phyloP scores from a whole-genome alignment of 2,797 vertebrate genomes.

The Diglossa cyanea region DNA sequence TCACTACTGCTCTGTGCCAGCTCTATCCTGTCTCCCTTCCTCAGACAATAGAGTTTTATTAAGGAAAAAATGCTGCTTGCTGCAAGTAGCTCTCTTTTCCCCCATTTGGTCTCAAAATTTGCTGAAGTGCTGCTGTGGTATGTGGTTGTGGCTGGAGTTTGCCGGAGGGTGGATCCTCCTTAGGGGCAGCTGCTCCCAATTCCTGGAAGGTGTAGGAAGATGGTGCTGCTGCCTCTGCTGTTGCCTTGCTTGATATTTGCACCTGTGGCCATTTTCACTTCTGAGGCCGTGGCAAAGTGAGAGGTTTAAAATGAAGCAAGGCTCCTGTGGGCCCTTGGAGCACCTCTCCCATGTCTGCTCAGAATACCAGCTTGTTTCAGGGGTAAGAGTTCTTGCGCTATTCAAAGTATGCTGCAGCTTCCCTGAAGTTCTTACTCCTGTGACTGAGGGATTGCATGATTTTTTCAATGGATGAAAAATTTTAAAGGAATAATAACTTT shows the following conservation, averaged over 20 bases:
- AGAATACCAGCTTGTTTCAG: neutral
- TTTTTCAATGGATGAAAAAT: neutral
- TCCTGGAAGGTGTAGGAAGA: neutral
- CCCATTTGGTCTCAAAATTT: neutral
- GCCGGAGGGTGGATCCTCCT: neutral
- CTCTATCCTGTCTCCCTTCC: neutral
- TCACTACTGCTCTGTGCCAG: accelerated
- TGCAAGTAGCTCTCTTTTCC: neutral
- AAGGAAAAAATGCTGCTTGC: neutral
- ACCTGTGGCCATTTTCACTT: neutral
- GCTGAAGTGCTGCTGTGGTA: neutral
- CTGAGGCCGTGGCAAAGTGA: neutral
- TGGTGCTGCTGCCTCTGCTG: neutral
- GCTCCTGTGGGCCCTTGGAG: neutral
- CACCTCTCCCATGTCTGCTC: neutral
- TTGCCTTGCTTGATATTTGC: neutral
- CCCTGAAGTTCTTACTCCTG: neutral
- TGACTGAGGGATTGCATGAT: neutral
- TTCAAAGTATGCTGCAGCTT: neutral
- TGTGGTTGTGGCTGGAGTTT: neutral
- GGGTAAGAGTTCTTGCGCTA: neutral
- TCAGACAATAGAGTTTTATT: neutral
- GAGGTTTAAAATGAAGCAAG: neutral
- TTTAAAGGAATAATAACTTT: neutral
- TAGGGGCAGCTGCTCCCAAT: neutral